Base-by-base conservation (phyloP, 2,797 vertebrate species). In the Pachyuromys duprasi region DNA sequence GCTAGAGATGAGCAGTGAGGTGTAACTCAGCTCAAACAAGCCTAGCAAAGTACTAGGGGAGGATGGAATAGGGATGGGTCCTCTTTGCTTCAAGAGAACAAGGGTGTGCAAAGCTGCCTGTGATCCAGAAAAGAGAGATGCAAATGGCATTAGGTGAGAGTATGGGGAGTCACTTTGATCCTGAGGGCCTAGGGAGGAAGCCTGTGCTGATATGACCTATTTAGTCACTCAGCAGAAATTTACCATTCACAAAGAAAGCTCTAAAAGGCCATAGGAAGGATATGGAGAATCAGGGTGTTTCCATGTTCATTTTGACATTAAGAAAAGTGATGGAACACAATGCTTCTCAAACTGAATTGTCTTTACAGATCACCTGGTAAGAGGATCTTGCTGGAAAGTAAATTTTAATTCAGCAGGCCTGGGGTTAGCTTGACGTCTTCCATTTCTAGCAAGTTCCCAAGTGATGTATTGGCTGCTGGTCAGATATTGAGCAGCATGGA, bases 21-120 rank as follows among this genome's bases (percentile, higher is more conserved):
- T 74, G 95, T 57, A 89, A 80, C 65, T 91, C 75, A 67, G 62
- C 62, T 94, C 82, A 75, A 13, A 65, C 78, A 57, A 91, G 70
- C 45, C 72, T 67, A 18, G 55, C 55, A 78, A 49, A 42, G n/a
- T 49, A 17, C 8, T 39, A 12, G 62, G 57, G 65, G 4, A 17
- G 15, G 13, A 53, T 6, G 5, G 62, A n/a, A 22, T 60, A 20
- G 14, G 24, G 9, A 9, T 14, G 49, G 72, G 55, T 18, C 39
- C n/a, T 22, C 86, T 87, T 57, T 11, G 28, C 31, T 82, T 14
- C 49, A 65, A 28, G 13, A 84, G 42, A 95, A 92, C 49, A 93
- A 63, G 45, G 33, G 45, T 33, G 15, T 79, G 80, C 36, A 45
- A 83, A 92, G 69, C 15, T 89, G 76, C 62, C 28, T 36, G 45